Percentiles rank a stretch among this genome's conserved stretches.
Conservation (phyloP, 2,797 vertebrate genomes). For the Fistularia commersonii region DNA sequence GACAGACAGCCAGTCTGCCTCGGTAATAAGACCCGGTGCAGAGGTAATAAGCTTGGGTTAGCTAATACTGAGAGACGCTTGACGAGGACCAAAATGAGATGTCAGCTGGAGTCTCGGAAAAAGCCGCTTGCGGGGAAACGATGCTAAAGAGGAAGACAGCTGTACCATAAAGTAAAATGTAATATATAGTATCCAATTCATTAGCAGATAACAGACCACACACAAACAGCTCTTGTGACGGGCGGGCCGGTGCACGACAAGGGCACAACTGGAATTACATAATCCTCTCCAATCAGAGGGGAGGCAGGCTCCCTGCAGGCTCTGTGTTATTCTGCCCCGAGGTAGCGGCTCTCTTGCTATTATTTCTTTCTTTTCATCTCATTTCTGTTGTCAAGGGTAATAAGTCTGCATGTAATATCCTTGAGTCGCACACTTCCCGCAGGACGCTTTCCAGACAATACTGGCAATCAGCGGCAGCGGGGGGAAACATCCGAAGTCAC, state of each 20-base stretch:
- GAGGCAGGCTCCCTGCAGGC: constrained; percentile 42
- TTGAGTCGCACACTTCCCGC: constrained; percentile 48
- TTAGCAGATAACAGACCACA: not conserved
- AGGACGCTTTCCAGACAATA: constrained; percentile 59
- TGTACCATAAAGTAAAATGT: too few species aligned
- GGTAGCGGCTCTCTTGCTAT: constrained; percentile 46
- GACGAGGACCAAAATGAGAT: too few species aligned
- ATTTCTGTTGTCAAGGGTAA: constrained; percentile 60
- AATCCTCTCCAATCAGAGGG: constrained; percentile 53
- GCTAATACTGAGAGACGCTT: too few species aligned
- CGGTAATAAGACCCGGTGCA: too few species aligned
- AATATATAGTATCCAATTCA: too few species aligned
- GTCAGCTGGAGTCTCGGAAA: too few species aligned
- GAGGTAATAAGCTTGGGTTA: too few species aligned
- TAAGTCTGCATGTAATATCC: constrained; percentile 58
- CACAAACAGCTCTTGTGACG: constrained; percentile 37
- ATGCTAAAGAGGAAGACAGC: too few species aligned
- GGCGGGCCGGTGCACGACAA: constrained; percentile 52
- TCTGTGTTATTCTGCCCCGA: constrained; percentile 37
- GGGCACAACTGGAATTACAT: constrained; percentile 45
- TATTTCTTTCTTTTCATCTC: constrained; percentile 61
- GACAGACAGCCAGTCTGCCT: too few species aligned
- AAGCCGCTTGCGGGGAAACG: too few species aligned
- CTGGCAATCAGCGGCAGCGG: constrained; percentile 54
- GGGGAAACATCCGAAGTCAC: constrained; percentile 49